Conservation (phyloP, 2,888 invertebrate genomes). For the Erannis defoliaria region DNA sequence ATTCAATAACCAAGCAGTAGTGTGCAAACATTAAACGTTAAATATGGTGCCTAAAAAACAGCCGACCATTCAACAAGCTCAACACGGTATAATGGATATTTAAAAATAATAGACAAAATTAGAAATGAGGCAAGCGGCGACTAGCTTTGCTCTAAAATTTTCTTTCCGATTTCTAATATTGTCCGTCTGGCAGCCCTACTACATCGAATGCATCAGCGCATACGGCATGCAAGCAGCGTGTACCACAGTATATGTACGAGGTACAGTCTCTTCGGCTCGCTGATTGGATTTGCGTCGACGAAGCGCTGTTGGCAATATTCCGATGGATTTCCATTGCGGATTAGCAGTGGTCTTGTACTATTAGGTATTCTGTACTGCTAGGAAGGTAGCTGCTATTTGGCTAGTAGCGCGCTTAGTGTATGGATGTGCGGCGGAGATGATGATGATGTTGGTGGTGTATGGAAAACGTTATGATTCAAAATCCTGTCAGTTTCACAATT, state of each 20-base stretch:
- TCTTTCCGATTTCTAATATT: neutral
- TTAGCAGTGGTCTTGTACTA: conserved; percentile 18
- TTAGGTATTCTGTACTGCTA: conserved; percentile 19
- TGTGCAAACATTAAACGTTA: too few relatives aligned
- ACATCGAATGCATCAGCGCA: conserved; percentile 69
- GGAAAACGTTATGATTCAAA: too few relatives aligned
- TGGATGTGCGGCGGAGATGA: too few relatives aligned
- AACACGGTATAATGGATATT: too few relatives aligned
- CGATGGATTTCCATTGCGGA: conserved; percentile 38
- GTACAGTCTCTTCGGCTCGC: conserved; percentile 56
- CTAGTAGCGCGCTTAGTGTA: neutral
- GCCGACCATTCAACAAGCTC: too few relatives aligned
- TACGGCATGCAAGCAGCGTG: conserved; percentile 73
- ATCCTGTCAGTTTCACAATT: too few relatives aligned
- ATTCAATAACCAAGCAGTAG: too few relatives aligned
- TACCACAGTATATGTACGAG: conserved; percentile 48
- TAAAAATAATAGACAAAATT: too few relatives aligned
- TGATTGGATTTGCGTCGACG: conserved; percentile 80
- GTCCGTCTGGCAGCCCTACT: conserved; percentile 61
- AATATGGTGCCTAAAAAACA: too few relatives aligned
- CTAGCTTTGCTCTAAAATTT: neutral
- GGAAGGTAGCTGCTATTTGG: conserved; percentile 2
- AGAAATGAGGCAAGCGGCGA: too few relatives aligned
- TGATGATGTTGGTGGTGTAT: too few relatives aligned
- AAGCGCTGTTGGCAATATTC: conserved; percentile 45